Evolutionary conservation across 2,797 vertebrate species (phyloP).

Genomic region (Xenops minutus): DNA sequence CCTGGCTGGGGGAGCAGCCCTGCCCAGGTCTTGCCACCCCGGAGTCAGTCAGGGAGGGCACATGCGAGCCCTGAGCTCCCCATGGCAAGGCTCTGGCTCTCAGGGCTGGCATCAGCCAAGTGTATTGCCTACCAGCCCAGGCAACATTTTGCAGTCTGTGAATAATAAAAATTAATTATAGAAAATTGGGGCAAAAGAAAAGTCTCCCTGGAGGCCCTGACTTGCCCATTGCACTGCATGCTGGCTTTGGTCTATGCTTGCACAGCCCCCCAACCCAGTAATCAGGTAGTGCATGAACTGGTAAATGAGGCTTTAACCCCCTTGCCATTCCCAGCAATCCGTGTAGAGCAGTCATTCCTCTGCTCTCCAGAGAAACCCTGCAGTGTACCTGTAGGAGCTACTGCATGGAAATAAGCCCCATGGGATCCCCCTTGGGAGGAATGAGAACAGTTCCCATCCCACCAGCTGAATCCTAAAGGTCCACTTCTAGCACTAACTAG

Average conservation of each 20-base stretch:
- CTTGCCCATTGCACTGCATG: neutral
- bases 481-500: neutral
- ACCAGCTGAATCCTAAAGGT: neutral
- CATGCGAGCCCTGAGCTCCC: neutral
- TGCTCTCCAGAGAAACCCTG: neutral
- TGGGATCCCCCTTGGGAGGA: neutral
- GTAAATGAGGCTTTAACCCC: neutral
- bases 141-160: neutral
- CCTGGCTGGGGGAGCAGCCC: neutral
- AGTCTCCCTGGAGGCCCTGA: neutral
- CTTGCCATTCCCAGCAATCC: neutral
- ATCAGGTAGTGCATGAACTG: neutral
- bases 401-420: neutral
- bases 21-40: neutral
- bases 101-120: neutral
- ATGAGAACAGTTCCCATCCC: neutral
- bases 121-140: neutral
- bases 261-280: neutral
- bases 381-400: neutral
- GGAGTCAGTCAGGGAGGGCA: fast-evolving
- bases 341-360: neutral
- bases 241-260: neutral
- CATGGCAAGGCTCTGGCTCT: neutral
- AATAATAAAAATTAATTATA: neutral
- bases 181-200: neutral